phyloP scores from a whole-genome alignment of 2,888 invertebrate species.

The Antheraea yamamai region DNA sequence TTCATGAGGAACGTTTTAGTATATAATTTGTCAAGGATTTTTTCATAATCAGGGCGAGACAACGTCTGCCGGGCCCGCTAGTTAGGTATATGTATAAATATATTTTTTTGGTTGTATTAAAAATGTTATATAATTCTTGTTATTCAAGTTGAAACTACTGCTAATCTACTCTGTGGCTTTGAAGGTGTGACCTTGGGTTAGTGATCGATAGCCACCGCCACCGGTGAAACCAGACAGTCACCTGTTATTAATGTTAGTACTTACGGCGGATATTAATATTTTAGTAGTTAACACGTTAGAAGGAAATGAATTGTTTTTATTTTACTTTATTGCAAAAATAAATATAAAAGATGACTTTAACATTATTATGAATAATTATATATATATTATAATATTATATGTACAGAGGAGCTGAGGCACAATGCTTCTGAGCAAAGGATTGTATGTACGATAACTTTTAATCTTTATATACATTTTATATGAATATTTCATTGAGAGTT shows the following conservation, averaged over 20 bases:
- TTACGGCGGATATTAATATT: not conserved
- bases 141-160: conserved; percentile 2
- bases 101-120: not conserved
- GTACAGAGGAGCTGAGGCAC: no score
- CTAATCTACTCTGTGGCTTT: not conserved
- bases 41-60: no score
- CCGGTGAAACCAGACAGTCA: conserved; percentile 8
- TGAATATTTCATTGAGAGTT: no score
- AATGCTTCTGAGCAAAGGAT: no score
- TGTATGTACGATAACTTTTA: no score
- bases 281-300: not conserved
- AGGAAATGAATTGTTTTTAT: not conserved
- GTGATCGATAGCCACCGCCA: conserved; percentile 22
- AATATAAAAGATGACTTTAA: not conserved
- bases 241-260: conserved; percentile 8
- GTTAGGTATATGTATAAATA: no score
- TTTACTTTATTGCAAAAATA: not conserved
- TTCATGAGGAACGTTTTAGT: no score
- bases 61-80: no score
- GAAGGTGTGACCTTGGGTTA: conserved; percentile 22
- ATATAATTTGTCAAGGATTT: no score
- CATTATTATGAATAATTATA: not conserved
- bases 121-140: not conserved
- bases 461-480: no score
- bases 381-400: no score